Evolutionary conservation across 2,113 vertebrate genomes (phyloP).

Genomic region (Apeltes quadracus): DNA sequence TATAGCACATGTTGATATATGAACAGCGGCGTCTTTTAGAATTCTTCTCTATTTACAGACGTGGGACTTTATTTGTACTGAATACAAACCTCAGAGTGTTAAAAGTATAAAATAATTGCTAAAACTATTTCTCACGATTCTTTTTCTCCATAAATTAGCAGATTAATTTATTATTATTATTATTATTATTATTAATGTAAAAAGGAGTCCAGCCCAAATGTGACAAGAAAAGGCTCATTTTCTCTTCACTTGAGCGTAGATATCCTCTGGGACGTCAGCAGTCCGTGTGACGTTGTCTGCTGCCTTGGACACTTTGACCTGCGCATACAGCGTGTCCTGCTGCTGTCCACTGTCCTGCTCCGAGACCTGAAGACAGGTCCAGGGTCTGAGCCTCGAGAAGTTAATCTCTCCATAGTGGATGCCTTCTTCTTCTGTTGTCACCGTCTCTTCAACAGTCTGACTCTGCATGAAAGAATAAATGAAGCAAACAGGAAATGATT

Average conservation of each 20-base stretch:
- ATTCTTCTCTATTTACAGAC: neutral
- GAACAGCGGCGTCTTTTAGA: neutral
- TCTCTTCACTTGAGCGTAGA: slow-evolving; percentile 21
- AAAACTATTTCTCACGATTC: neutral
- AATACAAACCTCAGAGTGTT: no score
- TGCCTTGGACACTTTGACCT: neutral
- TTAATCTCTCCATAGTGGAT: slow-evolving; percentile 38
- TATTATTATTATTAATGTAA: no score
- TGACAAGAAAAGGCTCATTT: neutral
- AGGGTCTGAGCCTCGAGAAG: slow-evolving; percentile 12
- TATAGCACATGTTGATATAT: neutral
- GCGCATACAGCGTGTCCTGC: slow-evolving; percentile 25
- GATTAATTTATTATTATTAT: neutral
- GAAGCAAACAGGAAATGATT: no score
- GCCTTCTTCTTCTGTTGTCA: neutral
- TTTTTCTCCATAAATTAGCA: neutral
- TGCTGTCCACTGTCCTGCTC: slow-evolving; percentile 10
- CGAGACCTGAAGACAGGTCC: neutral
- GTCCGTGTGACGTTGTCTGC: no score
- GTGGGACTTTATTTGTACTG: neutral
- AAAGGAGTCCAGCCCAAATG: neutral
- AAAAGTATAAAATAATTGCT: no score
- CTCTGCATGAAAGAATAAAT: no score
- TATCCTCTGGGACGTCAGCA: neutral
- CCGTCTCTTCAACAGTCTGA: no score